Evolutionary conservation across 1,140 invertebrate species (phyloP).

Genomic region (Platorchestia sp.): DNA sequence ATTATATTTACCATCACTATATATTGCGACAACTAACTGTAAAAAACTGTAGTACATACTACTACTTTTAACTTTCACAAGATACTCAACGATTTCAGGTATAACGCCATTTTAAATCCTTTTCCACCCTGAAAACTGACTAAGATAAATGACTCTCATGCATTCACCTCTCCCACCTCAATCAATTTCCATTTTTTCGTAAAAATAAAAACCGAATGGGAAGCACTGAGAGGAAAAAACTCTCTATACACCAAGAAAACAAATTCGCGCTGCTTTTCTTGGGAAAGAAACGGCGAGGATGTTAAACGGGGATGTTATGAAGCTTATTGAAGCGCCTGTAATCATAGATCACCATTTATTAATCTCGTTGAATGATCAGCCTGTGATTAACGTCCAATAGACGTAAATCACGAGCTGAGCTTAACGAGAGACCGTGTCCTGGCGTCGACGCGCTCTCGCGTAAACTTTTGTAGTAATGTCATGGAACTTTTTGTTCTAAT

Average conservation of each 20-base stretch:
- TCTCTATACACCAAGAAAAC: background rate
- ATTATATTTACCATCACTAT: too few relatives aligned
- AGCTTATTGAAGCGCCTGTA: background rate
- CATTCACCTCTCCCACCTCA: background rate
- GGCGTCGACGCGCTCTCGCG: too few relatives aligned
- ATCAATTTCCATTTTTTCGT: background rate
- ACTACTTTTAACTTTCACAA: background rate
- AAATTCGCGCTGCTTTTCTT: background rate
- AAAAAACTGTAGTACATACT: too few relatives aligned
- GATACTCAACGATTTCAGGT: too few relatives aligned
- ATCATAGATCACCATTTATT: background rate
- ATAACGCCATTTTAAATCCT: background rate
- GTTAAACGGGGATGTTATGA: too few relatives aligned
- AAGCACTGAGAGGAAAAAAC: background rate
- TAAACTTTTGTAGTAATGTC: too few relatives aligned
- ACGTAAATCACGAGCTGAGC: background rate
- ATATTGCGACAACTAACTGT: too few relatives aligned
- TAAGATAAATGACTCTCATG: background rate
- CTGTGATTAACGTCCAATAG: background rate
- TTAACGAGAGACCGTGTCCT: background rate
- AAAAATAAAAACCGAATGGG: background rate
- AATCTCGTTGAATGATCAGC: background rate
- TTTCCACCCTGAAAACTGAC: background rate
- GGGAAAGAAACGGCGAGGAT: background rate
- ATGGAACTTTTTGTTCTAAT: background rate